A percentile compares a stretch with the other conserved stretches of the same genome.
These are phyloP conservation scores for Caenorhabditis sp. DNA, from an alignment of 2,888 invertebrate genomes.

Conservation along the genomic window DNA sequence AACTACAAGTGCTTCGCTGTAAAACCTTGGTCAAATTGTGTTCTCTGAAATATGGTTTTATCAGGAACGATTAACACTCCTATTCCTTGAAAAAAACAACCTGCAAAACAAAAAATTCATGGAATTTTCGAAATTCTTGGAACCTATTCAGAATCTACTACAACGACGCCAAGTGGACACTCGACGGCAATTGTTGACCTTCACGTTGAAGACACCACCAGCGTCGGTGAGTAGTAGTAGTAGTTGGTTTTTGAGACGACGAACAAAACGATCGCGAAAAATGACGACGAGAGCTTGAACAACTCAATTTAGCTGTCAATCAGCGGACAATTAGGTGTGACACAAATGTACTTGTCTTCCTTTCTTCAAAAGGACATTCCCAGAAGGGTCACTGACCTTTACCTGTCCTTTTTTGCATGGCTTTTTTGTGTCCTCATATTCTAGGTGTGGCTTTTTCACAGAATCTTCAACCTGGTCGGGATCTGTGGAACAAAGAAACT, in stretches of 20 bases:
- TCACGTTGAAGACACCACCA: conserved; percentile 64
- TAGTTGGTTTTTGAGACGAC: conserved; percentile 48
- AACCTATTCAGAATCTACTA: conserved; percentile 60
- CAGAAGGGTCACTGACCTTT: conserved; percentile 40
- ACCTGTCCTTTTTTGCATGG: conserved; percentile 50
- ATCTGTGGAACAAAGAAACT: conserved; percentile 30
- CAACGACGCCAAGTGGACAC: conserved; percentile 61
- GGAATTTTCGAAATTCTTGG: conserved; percentile 43
- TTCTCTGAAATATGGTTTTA: too few species aligned
- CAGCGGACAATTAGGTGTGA: conserved; percentile 61
- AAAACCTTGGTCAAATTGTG: too few species aligned
- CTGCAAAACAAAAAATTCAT: conserved; percentile 9
- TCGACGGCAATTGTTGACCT: conserved; percentile 68
- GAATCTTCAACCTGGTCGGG: conserved; percentile 42
- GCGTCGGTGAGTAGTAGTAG: conserved; percentile 50
- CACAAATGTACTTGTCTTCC: conserved; percentile 56
- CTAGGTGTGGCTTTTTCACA: conserved; percentile 29
- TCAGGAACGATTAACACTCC: too few species aligned
- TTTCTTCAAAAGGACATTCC: conserved; percentile 41
- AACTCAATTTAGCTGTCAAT: conserved; percentile 58
- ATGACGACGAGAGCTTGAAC: conserved; percentile 19
- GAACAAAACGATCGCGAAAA: conserved; percentile 18
- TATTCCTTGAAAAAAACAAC: background rate
- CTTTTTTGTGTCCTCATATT: conserved; percentile 22
- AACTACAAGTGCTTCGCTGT: too few species aligned